Evolutionary conservation across 2,888 invertebrate genomes (phyloP).

Genomic region (Thecophora atra): DNA sequence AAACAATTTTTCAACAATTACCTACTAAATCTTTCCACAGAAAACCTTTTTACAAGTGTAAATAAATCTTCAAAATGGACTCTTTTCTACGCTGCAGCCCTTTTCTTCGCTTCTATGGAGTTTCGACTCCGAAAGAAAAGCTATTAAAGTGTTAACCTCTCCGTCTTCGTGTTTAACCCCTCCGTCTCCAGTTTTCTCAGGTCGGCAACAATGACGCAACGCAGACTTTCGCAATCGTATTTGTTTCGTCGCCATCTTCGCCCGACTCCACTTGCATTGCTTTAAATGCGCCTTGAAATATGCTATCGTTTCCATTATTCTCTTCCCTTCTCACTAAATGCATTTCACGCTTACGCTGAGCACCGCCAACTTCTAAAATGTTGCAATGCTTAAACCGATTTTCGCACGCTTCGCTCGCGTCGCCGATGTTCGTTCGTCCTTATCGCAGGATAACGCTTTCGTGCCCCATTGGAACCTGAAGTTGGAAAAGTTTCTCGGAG

Average conservation of each 20-base stretch:
- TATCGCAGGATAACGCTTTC: not conserved
- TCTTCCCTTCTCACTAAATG: conserved; percentile 6
- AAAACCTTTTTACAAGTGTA: too few relatives aligned
- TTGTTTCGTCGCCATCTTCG: not conserved
- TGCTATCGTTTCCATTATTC: conserved; percentile 21
- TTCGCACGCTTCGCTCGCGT: conserved; percentile 13
- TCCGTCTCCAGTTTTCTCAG: conserved; percentile 2
- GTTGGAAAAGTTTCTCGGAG: conserved; percentile 2
- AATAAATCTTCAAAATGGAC: too few relatives aligned
- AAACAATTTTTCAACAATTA: too few relatives aligned
- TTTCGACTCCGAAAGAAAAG: conserved; percentile 3
- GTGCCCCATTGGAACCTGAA: not conserved
- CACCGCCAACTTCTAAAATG: conserved; percentile 18
- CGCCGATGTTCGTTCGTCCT: not conserved
- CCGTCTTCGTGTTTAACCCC: conserved; percentile 20
- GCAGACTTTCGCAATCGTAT: conserved; percentile 12
- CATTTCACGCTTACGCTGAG: conserved; percentile 19
- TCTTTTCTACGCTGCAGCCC: too few relatives aligned
- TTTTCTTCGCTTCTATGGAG: not conserved
- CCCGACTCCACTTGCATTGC: conserved; percentile 5
- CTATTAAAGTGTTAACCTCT: conserved; percentile 28
- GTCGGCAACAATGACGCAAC: conserved; percentile 20
- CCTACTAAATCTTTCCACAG: too few relatives aligned
- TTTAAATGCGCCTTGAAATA: conserved; percentile 29
- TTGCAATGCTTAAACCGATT: conserved; percentile 31